phyloP scores from a whole-genome alignment of 2,113 vertebrate genomes.

The Hippocampus guttulatus region DNA sequence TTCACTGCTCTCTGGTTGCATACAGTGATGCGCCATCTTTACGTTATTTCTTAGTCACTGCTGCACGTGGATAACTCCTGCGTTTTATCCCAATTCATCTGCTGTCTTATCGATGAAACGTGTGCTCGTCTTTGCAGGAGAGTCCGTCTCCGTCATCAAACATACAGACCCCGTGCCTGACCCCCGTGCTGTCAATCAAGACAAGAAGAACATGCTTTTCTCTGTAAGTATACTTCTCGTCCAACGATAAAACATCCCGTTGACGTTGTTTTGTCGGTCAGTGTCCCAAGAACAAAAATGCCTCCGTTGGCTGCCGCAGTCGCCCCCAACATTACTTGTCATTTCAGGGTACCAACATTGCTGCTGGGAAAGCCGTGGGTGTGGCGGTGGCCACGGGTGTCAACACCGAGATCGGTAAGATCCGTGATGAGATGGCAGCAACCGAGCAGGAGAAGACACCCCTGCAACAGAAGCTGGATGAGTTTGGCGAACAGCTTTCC shows the following conservation, averaged over 20 bases:
- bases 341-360: slow-evolving; percentile 91
- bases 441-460: slow-evolving; percentile 95
- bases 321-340: slow-evolving; percentile 3
- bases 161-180: slow-evolving; percentile 98
- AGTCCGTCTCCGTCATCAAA: slow-evolving; percentile 96
- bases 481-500: slow-evolving; percentile 96
- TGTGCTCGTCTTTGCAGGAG: slow-evolving; percentile 71
- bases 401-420: slow-evolving; percentile 95
- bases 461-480: slow-evolving; percentile 93
- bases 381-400: slow-evolving; percentile 91
- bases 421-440: slow-evolving; percentile 95
- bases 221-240: slow-evolving; percentile 78
- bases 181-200: slow-evolving; percentile 96
- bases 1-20: neutral
- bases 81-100: neutral
- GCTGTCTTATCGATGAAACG: neutral
- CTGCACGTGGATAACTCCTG: neutral
- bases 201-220: slow-evolving; percentile 99
- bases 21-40: neutral
- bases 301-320: slow-evolving; percentile 11
- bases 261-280: slow-evolving; percentile 21
- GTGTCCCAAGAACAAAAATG: slow-evolving; percentile 10
- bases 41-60: neutral
- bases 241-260: slow-evolving; percentile 16
- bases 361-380: slow-evolving; percentile 91